Evolutionary conservation across 30 jellyfish, hydroid and myxozoan species (phyloP).

Genomic region (Aurelia aurita): DNA sequence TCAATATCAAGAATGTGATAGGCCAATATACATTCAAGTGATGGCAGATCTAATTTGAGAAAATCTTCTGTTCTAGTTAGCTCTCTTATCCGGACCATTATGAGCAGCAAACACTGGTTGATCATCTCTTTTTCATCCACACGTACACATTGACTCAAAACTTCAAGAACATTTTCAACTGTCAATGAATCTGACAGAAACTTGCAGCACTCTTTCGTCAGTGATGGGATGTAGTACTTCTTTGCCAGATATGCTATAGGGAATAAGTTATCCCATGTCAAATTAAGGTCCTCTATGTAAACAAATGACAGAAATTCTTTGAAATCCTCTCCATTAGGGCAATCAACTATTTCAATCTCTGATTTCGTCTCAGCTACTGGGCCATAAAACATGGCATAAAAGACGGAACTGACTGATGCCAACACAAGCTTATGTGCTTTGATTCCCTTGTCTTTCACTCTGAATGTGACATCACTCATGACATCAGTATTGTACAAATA

Average conservation of each 20-base stretch:
- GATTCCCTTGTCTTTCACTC: background rate
- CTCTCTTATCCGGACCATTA: background rate
- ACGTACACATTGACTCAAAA: background rate
- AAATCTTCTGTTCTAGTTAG: background rate
- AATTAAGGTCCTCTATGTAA: background rate
- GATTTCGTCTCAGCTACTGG: constrained; percentile 4
- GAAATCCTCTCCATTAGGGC: background rate
- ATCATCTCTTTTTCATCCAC: constrained; percentile 8
- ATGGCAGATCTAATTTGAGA: background rate
- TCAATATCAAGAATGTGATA: background rate
- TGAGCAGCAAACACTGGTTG: background rate
- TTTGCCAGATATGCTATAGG: background rate
- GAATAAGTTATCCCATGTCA: constrained; percentile 19
- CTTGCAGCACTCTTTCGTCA: background rate
- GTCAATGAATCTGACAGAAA: background rate
- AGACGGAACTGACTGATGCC: constrained; percentile 23
- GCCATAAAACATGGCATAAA: constrained; percentile 31
- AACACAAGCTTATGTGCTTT: constrained; percentile 10
- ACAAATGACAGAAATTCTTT: background rate
- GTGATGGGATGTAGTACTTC: background rate
- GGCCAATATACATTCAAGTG: background rate
- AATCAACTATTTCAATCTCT: constrained; percentile 15
- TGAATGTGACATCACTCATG: constrained; percentile 4
- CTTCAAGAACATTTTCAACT: constrained; percentile 1
- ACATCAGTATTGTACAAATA: background rate